phyloP scores from a whole-genome alignment of 2,888 invertebrate species.

The Agrypnus murinus region DNA sequence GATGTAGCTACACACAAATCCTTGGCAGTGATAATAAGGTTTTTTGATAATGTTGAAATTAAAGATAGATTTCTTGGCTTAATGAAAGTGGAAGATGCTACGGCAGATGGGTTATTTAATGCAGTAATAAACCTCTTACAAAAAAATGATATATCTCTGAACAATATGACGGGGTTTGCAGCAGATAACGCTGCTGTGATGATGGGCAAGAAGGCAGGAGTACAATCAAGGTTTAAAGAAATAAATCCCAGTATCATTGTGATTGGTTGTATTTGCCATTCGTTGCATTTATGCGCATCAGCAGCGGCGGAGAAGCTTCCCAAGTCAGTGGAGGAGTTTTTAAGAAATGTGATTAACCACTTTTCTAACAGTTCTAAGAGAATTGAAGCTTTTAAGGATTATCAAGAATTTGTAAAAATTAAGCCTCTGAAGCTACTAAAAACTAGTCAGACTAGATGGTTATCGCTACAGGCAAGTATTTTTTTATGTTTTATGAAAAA shows the following conservation, averaged over 20 bases:
- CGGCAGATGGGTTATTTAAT: not conserved
- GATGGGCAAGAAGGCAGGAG: slow-evolving; percentile 46
- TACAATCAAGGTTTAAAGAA: slow-evolving; percentile 35
- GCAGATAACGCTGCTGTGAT: slow-evolving; percentile 38
- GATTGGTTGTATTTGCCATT: slow-evolving; percentile 43
- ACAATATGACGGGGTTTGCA: not conserved
- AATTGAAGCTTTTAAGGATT: slow-evolving; percentile 5
- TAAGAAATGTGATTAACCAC: slow-evolving; percentile 1
- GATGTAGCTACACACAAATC: slow-evolving; percentile 53
- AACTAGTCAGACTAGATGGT: slow-evolving; percentile 15
- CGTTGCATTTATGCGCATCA: slow-evolving; percentile 28
- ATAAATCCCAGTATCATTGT: slow-evolving; percentile 46
- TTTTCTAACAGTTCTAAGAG: slow-evolving; percentile 31
- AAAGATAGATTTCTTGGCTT: too few relatives aligned
- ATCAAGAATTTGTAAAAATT: slow-evolving; percentile 6
- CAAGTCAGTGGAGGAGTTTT: slow-evolving; percentile 17
- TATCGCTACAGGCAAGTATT: slow-evolving; percentile 29
- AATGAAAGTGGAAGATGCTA: slow-evolving; percentile 1
- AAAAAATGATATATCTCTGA: not conserved
- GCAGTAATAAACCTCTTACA: not conserved
- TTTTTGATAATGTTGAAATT: slow-evolving; percentile 45
- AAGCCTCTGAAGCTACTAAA: slow-evolving; percentile 23
- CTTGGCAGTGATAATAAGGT: slow-evolving; percentile 49
- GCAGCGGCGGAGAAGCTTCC: slow-evolving; percentile 22
- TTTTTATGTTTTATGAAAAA: too few relatives aligned